Percentiles rank a stretch among this genome's conserved stretches.
phyloP scores from a whole-genome alignment of 2,888 invertebrate species.

The Trichogramma evanescens region DNA sequence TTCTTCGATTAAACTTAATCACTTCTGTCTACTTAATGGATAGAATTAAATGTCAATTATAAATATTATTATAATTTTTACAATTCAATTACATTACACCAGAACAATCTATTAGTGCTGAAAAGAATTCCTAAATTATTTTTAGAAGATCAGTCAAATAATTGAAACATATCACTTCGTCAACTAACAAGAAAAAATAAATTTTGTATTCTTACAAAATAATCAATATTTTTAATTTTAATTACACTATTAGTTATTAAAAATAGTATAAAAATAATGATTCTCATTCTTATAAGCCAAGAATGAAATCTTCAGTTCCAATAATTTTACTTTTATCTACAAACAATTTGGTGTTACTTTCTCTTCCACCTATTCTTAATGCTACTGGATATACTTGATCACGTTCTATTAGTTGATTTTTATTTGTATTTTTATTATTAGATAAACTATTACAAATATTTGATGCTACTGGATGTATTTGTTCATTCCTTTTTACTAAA shows the following conservation, averaged over 20 bases:
- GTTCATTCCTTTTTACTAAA: no score
- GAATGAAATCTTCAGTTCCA: not conserved
- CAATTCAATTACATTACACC: not conserved
- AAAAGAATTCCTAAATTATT: no score
- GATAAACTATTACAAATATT: not conserved
- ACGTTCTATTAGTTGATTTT: no score
- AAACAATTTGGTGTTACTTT: not conserved
- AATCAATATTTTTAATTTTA: not conserved
- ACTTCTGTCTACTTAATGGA: no score
- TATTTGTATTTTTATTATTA: not conserved
- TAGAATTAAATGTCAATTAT: not conserved
- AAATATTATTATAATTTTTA: not conserved
- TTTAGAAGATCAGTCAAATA: no score
- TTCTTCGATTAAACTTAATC: no score
- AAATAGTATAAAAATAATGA: not conserved
- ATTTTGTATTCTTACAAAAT: not conserved
- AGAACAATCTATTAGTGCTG: no score
- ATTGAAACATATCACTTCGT: no score
- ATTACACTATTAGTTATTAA: not conserved
- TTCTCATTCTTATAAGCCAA: not conserved
- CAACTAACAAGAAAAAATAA: not conserved
- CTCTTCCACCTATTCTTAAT: not conserved
- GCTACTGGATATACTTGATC: conserved; percentile 8
- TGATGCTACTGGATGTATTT: no score
- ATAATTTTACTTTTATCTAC: conserved; percentile 8